phyloP scores from a whole-genome alignment of 1,140 invertebrate genomes.

The Dendroctonus valens region DNA sequence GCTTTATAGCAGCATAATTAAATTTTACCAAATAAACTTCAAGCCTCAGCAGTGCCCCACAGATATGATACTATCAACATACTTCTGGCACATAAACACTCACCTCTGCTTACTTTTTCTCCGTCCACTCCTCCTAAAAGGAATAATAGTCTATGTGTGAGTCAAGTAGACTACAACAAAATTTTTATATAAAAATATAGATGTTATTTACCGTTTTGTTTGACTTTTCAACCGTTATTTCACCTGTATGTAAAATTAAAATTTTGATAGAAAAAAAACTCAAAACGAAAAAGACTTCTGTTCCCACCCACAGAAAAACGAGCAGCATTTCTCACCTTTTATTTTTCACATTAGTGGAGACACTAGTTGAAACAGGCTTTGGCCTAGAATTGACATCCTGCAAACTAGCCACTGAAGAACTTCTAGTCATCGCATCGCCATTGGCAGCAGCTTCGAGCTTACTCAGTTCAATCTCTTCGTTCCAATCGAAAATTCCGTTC shows the following conservation, averaged over 20 bases:
- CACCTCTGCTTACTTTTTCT: constrained; percentile 38
- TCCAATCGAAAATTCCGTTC: constrained; percentile 50
- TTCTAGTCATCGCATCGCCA: constrained; percentile 53
- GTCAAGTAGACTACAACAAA: neutral
- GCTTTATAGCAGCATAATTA: too few relatives aligned
- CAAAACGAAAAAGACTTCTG: too few relatives aligned
- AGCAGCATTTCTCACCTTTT: constrained; percentile 28
- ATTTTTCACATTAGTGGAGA: constrained; percentile 33
- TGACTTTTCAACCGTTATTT: neutral
- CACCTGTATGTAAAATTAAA: neutral
- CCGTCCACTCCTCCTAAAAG: constrained; percentile 36
- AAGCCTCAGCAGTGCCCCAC: too few relatives aligned
- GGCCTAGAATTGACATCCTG: constrained; percentile 51
- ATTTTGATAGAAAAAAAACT: neutral
- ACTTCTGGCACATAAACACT: constrained; percentile 2
- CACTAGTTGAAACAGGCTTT: constrained; percentile 27
- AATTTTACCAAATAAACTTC: too few relatives aligned
- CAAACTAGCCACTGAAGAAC: constrained; percentile 58
- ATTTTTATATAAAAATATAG: too few relatives aligned
- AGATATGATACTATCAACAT: too few relatives aligned
- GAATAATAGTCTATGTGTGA: constrained; percentile 17
- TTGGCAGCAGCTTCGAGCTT: constrained; percentile 54
- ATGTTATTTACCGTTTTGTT: neutral
- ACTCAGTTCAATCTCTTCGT: constrained; percentile 57
- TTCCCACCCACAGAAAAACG: too few relatives aligned